These are phyloP conservation scores for Sylvia borin DNA, from an alignment of 2,797 vertebrate genomes.

Conservation along the genomic window DNA sequence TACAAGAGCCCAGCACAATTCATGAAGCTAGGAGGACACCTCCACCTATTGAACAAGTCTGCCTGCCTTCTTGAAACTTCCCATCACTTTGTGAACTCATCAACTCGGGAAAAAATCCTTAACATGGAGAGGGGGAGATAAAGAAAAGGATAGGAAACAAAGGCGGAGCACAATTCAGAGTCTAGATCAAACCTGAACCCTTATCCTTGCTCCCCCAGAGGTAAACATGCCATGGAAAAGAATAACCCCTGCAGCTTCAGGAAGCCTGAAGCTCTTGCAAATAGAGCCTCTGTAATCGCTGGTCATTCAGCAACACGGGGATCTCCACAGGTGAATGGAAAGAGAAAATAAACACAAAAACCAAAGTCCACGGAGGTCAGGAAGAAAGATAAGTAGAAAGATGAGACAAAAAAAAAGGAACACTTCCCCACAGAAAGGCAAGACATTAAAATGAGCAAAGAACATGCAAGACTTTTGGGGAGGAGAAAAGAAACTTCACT, in stretches of 20 bases:
- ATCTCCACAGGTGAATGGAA: neutral
- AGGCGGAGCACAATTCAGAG: neutral
- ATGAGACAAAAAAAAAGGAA: neutral
- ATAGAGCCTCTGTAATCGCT: neutral
- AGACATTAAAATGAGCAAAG: neutral
- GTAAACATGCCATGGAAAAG: neutral
- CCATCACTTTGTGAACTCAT: neutral
- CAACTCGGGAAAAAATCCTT: neutral
- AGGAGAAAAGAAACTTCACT: neutral
- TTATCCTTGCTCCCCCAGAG: neutral
- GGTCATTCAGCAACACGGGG: neutral
- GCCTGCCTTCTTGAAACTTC: neutral
- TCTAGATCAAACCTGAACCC: neutral
- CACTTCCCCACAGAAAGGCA: neutral
- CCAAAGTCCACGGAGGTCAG: neutral
- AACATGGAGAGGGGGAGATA: neutral
- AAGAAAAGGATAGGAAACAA: neutral
- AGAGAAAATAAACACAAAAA: neutral
- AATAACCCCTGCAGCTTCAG: neutral
- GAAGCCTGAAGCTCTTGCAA: neutral
- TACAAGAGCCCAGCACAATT: neutral
- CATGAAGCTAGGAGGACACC: neutral
- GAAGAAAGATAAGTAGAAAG: neutral
- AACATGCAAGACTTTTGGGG: neutral
- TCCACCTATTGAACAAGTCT: neutral